Evolutionary conservation across 2,113 vertebrate genomes (phyloP).

Genomic region (Rhipidura dahli): DNA sequence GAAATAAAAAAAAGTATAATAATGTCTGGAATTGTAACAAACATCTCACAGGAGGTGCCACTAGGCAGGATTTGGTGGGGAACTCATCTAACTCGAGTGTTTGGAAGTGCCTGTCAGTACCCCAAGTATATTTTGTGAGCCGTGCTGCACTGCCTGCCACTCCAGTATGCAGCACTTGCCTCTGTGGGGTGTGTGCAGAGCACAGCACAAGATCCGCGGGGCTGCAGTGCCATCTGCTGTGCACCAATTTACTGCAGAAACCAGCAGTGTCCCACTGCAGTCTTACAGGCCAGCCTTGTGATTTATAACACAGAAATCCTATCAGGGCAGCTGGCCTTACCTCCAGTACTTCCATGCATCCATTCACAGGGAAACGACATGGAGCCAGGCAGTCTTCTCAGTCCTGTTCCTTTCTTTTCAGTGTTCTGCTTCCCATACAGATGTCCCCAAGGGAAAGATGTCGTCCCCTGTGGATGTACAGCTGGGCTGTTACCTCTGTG

Average conservation of each 20-base stretch:
- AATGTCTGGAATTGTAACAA: background rate
- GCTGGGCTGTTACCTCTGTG: background rate
- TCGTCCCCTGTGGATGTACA: background rate
- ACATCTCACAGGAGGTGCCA: background rate
- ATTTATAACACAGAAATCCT: background rate
- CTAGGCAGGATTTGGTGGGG: background rate
- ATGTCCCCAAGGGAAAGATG: too few species aligned
- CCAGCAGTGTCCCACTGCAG: background rate
- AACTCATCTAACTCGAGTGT: background rate
- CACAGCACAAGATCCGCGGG: background rate
- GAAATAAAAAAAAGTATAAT: background rate
- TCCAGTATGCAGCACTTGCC: background rate
- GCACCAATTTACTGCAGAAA: background rate
- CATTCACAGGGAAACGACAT: background rate
- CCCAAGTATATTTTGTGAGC: background rate
- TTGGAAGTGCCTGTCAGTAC: background rate
- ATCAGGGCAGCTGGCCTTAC: background rate
- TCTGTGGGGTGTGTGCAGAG: background rate
- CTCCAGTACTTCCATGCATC: background rate
- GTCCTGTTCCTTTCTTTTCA: background rate
- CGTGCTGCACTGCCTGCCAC: background rate
- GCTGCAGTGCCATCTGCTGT: constrained; percentile 62
- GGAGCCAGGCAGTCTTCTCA: background rate
- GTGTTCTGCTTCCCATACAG: background rate
- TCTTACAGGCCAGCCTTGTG: background rate